Evolutionary conservation across 2,888 invertebrate genomes (phyloP).

Genomic region (Ceramica pisi): DNA sequence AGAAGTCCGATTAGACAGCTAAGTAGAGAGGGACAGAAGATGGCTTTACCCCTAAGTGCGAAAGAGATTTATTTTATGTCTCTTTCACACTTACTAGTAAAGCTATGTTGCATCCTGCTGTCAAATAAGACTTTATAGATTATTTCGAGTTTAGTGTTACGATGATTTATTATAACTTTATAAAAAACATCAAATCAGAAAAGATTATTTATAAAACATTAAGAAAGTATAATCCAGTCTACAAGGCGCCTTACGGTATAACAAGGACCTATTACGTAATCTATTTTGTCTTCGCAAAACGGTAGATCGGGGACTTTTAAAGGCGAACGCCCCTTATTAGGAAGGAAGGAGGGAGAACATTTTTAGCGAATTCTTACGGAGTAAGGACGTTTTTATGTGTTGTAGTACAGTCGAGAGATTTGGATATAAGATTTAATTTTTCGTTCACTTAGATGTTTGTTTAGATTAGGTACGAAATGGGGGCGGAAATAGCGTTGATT

Average conservation of each 20-base stretch:
- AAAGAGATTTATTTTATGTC: no score
- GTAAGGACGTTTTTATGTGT: conserved; percentile 58
- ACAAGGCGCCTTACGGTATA: conserved; percentile 48
- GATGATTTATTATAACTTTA: neutral
- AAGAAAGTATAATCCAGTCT: conserved; percentile 42
- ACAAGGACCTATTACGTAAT: conserved; percentile 66
- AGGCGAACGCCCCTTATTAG: conserved; percentile 69
- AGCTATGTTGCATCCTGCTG: no score
- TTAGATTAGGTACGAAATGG: conserved; percentile 44
- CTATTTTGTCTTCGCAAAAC: conserved; percentile 70
- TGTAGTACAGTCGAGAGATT: conserved; percentile 55
- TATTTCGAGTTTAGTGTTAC: no score
- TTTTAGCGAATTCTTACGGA: conserved; percentile 49
- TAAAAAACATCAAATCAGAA: conserved; percentile 34
- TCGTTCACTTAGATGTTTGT: conserved; percentile 44
- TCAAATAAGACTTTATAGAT: no score
- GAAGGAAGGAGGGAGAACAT: conserved; percentile 51
- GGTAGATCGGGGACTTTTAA: conserved; percentile 68
- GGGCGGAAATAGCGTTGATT: conserved; percentile 28
- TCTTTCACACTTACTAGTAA: no score
- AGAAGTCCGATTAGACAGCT: no score
- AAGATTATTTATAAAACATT: conserved; percentile 42
- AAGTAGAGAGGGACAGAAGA: no score
- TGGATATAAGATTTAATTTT: conserved; percentile 65
- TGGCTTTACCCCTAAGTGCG: no score